phyloP scores from a whole-genome alignment of 2,113 vertebrate species.

The Mandrillus leucophaeus region DNA sequence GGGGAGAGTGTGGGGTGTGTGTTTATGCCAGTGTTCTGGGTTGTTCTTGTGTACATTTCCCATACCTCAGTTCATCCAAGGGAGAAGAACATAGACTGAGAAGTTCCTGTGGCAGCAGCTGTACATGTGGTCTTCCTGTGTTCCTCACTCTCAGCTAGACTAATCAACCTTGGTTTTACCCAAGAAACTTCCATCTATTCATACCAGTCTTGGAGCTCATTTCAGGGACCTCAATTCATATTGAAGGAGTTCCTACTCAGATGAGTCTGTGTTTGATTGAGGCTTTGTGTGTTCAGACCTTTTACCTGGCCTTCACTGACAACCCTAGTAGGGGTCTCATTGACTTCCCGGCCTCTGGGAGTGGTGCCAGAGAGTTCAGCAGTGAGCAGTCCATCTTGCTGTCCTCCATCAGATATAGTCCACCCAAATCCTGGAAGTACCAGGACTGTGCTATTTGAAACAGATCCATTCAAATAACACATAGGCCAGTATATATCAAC shows the following conservation, averaged over 20 bases:
- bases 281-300: neutral
- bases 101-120: neutral
- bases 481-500: neutral
- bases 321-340: neutral
- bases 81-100: neutral
- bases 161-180: neutral
- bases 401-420: neutral
- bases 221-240: neutral
- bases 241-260: neutral
- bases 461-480: neutral
- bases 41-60: neutral
- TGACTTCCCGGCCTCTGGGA: neutral
- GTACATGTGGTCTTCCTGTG: constrained; percentile 44
- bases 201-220: neutral
- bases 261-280: neutral
- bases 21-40: neutral
- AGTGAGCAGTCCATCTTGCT: neutral
- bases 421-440: neutral
- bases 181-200: neutral
- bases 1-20: neutral
- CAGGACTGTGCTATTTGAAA: neutral
- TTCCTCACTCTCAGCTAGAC: constrained; percentile 77
- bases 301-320: neutral
- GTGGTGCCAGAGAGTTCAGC: neutral
- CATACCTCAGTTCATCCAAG: neutral